Evolutionary conservation across 2,113 vertebrate species (phyloP).

Genomic region (Coregonus clupeaformis): DNA sequence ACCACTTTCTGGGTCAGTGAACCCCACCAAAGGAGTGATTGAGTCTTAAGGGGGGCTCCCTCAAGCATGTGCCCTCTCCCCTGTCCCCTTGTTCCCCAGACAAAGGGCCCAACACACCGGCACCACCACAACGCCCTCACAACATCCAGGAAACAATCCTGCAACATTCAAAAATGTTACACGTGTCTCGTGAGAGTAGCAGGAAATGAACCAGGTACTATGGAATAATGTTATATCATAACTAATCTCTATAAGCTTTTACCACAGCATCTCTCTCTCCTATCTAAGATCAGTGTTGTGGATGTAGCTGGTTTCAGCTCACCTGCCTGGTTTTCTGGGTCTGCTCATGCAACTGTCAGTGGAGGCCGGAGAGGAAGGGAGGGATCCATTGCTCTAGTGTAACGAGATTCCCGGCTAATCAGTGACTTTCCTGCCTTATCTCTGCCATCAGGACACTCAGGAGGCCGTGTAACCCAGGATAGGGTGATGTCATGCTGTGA

Average conservation of each 20-base stretch:
- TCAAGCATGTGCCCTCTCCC: constrained; percentile 58
- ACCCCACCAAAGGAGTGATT: constrained; percentile 84
- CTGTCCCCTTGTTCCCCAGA: constrained; percentile 36
- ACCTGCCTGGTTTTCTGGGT: constrained; percentile 36
- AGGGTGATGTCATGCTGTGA: constrained; percentile 77
- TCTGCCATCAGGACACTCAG: constrained; percentile 74
- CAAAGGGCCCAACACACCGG: constrained; percentile 43
- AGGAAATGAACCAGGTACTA: background rate
- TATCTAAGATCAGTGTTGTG: background rate
- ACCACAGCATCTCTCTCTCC: background rate
- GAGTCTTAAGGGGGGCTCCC: constrained; percentile 77
- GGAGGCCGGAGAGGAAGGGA: constrained; percentile 46
- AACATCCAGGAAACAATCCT: constrained; percentile 28
- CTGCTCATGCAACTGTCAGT: constrained; percentile 32
- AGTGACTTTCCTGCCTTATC: constrained; percentile 73
- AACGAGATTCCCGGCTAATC: constrained; percentile 80
- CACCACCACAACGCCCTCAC: constrained; percentile 17
- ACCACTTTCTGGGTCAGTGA: constrained; percentile 89
- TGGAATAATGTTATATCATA: background rate
- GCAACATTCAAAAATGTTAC: background rate
- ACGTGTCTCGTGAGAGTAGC: too few relatives aligned
- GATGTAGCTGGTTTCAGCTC: constrained; percentile 14
- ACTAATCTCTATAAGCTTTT: background rate
- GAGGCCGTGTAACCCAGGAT: constrained; percentile 77
- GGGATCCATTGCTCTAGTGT: constrained; percentile 73